Percentiles rank a stretch among this genome's conserved stretches.
Evolutionary conservation across 2,888 invertebrate genomes (phyloP).

Genomic region (Eristalis intricaria): DNA sequence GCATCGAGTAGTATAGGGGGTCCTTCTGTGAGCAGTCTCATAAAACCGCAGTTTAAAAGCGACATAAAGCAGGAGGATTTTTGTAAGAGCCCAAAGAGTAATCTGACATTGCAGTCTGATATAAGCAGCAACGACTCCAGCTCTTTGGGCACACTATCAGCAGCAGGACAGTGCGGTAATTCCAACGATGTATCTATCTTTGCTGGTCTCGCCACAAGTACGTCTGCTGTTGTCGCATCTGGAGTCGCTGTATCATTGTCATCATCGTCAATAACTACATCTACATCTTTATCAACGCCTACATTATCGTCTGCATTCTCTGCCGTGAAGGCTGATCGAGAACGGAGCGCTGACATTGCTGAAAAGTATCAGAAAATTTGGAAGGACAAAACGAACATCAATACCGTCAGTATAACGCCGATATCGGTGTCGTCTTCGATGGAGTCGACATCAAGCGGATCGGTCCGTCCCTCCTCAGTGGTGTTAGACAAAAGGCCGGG

Average conservation of each 20-base stretch:
- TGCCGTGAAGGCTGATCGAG: conserved; percentile 1
- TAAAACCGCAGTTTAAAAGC: conserved; percentile 73
- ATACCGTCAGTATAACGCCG: conserved; percentile 80
- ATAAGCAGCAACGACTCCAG: conserved; percentile 82
- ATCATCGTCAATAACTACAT: conserved; percentile 16
- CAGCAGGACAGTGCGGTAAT: conserved; percentile 72
- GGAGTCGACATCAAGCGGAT: conserved; percentile 75
- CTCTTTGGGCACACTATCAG: conserved; percentile 83
- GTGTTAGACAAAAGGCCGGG: conserved; percentile 86
- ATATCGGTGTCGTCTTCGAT: conserved; percentile 76
- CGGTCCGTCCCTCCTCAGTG: conserved; percentile 74
- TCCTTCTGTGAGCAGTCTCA: conserved; percentile 63
- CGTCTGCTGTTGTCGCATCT: conserved; percentile 57
- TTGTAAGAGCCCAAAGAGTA: conserved; percentile 84
- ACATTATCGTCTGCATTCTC: not conserved
- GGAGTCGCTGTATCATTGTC: conserved; percentile 70
- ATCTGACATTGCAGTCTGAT: conserved; percentile 73
- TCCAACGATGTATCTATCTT: conserved; percentile 44
- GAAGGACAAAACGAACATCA: conserved; percentile 80
- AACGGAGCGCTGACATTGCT: conserved; percentile 76
- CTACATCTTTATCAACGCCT: not conserved
- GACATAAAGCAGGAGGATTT: conserved; percentile 81
- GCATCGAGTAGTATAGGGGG: conserved; percentile 28
- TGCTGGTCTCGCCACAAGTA: conserved; percentile 42
- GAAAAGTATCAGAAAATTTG: conserved; percentile 80